Percentiles rank a stretch among this genome's conserved stretches.
Evolutionary conservation across 2,888 invertebrate genomes (phyloP).

Genomic region (Epicampocera succincta): DNA sequence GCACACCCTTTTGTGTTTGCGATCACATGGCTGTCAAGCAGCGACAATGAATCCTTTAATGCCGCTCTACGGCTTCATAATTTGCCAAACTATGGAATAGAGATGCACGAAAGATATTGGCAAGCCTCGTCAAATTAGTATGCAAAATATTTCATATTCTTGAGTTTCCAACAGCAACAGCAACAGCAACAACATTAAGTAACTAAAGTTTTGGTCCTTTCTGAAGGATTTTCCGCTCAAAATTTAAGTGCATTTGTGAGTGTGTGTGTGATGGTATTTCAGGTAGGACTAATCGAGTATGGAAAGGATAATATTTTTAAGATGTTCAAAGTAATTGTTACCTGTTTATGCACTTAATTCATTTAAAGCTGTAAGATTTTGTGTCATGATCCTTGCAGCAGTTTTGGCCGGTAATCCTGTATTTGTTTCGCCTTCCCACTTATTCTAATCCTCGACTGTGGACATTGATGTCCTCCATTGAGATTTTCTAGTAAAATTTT

Average conservation of each 20-base stretch:
- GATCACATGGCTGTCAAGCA: background rate
- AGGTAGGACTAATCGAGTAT: slow-evolving; percentile 23
- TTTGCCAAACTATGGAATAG: slow-evolving; percentile 14
- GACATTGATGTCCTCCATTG: slow-evolving; percentile 1
- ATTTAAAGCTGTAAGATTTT: slow-evolving; percentile 50
- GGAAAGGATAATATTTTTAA: slow-evolving; percentile 56
- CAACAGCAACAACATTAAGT: background rate
- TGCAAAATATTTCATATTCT: slow-evolving; percentile 78
- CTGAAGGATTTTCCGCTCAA: slow-evolving; percentile 78
- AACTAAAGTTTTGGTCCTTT: slow-evolving; percentile 75
- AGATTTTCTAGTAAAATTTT: slow-evolving; percentile 52
- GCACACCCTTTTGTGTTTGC: slow-evolving; percentile 20
- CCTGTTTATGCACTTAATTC: slow-evolving; percentile 53
- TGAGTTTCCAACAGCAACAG: slow-evolving; percentile 68
- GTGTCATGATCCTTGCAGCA: slow-evolving; percentile 64
- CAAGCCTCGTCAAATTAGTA: slow-evolving; percentile 76
- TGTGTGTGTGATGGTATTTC: background rate
- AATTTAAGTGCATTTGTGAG: slow-evolving; percentile 16
- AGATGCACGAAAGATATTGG: slow-evolving; percentile 45
- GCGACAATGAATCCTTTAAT: slow-evolving; percentile 48
- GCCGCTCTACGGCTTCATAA: slow-evolving; percentile 6
- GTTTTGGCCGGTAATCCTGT: slow-evolving; percentile 55
- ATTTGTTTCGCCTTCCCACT: slow-evolving; percentile 56
- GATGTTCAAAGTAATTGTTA: slow-evolving; percentile 39
- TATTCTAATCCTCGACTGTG: background rate